phyloP scores from a whole-genome alignment of 2,888 invertebrate genomes.

The Tanytarsus gracilentus region DNA sequence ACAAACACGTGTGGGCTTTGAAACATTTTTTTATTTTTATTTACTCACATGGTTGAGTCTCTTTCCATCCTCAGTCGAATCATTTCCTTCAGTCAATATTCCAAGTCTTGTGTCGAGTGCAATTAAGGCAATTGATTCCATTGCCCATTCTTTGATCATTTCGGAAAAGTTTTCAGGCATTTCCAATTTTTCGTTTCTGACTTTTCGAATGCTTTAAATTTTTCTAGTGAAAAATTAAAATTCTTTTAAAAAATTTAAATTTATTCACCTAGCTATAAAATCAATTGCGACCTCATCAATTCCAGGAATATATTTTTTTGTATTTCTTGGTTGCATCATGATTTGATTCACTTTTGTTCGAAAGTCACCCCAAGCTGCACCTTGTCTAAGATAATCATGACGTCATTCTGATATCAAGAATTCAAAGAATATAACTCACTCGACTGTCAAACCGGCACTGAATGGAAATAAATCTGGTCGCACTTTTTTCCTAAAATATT shows the following conservation, averaged over 20 bases:
- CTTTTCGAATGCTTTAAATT: constrained; percentile 36
- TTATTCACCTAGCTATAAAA: constrained; percentile 37
- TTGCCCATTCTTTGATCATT: constrained; percentile 48
- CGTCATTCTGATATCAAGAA: background rate
- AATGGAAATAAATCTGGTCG: constrained; percentile 40
- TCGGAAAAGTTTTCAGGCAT: constrained; percentile 44
- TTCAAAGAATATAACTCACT: background rate
- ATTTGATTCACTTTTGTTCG: constrained; percentile 58
- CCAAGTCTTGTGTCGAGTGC: constrained; percentile 41
- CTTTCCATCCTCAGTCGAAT: too few species aligned
- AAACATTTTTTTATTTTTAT: too few species aligned
- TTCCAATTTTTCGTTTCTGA: constrained; percentile 37
- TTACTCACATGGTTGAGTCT: background rate
- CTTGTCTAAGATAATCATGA: constrained; percentile 44
- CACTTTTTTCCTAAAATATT: constrained; percentile 39
- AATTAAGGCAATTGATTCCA: constrained; percentile 47
- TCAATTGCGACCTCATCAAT: constrained; percentile 46
- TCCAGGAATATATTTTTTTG: constrained; percentile 46
- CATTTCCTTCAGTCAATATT: constrained; percentile 32
- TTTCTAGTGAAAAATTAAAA: background rate
- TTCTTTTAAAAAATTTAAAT: background rate
- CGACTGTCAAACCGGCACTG: background rate
- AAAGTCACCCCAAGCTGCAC: constrained; percentile 56
- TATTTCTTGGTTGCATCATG: constrained; percentile 53
- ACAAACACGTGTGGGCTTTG: too few species aligned